Conservation (phyloP, 2,113 vertebrate genomes). For the Myanophis thanlyinensis region DNA sequence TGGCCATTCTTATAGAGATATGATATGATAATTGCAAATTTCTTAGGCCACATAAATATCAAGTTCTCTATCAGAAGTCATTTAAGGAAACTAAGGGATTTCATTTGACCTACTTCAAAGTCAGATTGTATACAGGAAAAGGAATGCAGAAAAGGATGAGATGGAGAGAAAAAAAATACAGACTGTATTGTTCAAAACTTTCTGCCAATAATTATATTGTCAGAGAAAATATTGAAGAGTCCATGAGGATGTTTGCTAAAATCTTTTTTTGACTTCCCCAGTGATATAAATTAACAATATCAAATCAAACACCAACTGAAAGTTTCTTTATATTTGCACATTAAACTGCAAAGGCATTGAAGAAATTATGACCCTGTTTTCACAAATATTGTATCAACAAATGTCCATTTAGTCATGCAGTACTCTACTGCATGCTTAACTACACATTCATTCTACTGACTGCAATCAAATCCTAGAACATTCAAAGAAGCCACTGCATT, state of each 20-base stretch:
- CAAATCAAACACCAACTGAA: slow-evolving; percentile 41
- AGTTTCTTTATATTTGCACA: slow-evolving; percentile 32
- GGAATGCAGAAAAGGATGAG: not conserved
- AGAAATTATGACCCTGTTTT: slow-evolving; percentile 36
- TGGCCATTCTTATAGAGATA: not conserved
- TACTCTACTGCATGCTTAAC: slow-evolving; percentile 36
- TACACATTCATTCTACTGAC: slow-evolving; percentile 6
- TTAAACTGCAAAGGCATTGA: slow-evolving; percentile 25
- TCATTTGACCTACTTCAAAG: not conserved
- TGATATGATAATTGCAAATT: not conserved
- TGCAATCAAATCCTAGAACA: not conserved
- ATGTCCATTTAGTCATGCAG: not conserved
- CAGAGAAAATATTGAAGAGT: not conserved
- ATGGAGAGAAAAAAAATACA: not conserved
- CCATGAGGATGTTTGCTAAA: not conserved
- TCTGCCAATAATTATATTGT: slow-evolving; percentile 13
- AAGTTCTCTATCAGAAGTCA: not conserved
- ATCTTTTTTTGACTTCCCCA: slow-evolving; percentile 26
- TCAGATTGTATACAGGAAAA: not conserved
- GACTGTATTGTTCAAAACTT: not conserved
- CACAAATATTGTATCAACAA: fast-evolving
- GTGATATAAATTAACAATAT: slow-evolving; percentile 14
- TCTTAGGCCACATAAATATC: not conserved
- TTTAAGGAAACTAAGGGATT: not conserved
- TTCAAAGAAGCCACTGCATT: not conserved